Evolutionary conservation across 2,113 vertebrate genomes (phyloP), one percentile per base, ranked within the genome.

Genomic region (Andinoacara biseriatus): DNA sequence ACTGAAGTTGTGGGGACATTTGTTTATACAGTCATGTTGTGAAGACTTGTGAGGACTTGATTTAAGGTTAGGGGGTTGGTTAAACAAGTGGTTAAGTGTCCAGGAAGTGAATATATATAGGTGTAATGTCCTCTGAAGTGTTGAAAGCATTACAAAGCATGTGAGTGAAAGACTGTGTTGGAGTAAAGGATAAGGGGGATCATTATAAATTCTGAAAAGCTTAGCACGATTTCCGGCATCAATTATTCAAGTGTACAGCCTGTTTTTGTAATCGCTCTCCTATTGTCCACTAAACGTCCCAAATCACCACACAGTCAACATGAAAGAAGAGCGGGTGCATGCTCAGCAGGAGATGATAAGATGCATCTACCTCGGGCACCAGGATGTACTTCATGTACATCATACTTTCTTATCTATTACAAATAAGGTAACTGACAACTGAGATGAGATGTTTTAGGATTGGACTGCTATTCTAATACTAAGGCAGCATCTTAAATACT

Each of bases 341-440:
- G 59, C 78, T 93, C 88, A 91, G 92, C 91, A 91, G 86, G 83
- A 94, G 91, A 63, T n/a, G 57, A 74, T 33, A 40, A 72, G 76
- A 82, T 88, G 57, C 74, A 72, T 95, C 96, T 97, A 96, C 95
- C 95, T 95, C 95, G 90, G 84, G 91, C 94, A 94, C 18, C 54
- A 72, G 22, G 11, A 17, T 33, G 18, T 74, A 78, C 58, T 67
- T 75, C 26, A 40, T 10, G 38, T 43, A 49, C 10, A 78, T 56
- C 26, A 35, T 5, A 61, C 1, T 13, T 29, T 31, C 57, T 54
- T 7, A 61, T 18, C 17, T 52, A 17, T 46, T 56, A 49, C 22
- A 31, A 31, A 26, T 49, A 7, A 74, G 43, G 24, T 26, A 29
- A 62, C 49, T 59, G 33, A 22, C 2, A 3, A 18, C 17, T 49